Evolutionary conservation across 2,888 invertebrate genomes (phyloP), one percentile per base, ranked within the genome.

Genomic region (Hirtodrosophila cameraria): DNA sequence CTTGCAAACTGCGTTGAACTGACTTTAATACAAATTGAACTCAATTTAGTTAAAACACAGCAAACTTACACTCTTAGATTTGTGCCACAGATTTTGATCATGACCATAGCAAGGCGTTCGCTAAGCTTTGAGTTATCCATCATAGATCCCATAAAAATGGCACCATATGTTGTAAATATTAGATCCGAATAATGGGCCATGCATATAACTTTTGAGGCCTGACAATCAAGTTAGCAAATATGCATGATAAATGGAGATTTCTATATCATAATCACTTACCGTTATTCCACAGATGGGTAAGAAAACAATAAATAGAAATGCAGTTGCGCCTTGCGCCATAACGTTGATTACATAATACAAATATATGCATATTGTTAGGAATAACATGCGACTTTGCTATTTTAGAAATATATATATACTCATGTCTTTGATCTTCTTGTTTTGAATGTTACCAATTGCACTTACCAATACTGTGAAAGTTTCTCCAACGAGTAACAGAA

Each of bases 61-160:
- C n/a, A 43, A 6, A n/a, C 63, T 36, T 59, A 86, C 82, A n/a
- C 0, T 36, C 48, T 33, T 0, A 83, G 5, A 28, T 43, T 72
- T 9, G 36, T 5, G 3, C 80, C 80, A 9, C 31, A 35, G 0
- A 52, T 1, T 0, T 11, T 0, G 3, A 83, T 48, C 1, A 66
- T 6, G 0, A 0, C 0, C 0, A 48, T 3, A 0, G 41, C 76
- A 0, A 83, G 4, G 0, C 68, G 50, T 2, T 70, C 62, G 13
- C 76, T 72, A 0, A 86, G 25, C 13, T 8, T 63, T 1, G 82
- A 76, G 0, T 6, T 7, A 13, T 82, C 83, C 86, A 82, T 76
- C 43, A 66, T 42, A 1, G 70, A 9, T 18, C 83, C 76, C 42
- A 75, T 13, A 8, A 69, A 58, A 0, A 72, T 0, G 2, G 30